A percentile compares a stretch with the other conserved stretches of the same genome.
phyloP scores from a whole-genome alignment of 2,888 invertebrate genomes.

The Lasioglossum morio region DNA sequence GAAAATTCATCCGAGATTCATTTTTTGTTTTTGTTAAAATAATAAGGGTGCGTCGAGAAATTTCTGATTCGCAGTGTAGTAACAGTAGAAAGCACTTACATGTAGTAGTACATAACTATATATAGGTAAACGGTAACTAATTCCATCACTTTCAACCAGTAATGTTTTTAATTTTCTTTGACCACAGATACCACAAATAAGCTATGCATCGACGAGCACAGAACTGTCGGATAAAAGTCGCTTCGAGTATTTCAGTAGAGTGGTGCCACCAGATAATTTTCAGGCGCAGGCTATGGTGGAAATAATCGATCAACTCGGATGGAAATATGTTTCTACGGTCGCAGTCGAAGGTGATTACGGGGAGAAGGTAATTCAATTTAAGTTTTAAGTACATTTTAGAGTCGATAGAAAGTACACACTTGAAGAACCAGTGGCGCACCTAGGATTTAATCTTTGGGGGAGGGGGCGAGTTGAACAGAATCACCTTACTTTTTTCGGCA shows the following conservation, averaged over 20 bases:
- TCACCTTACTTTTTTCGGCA: no score
- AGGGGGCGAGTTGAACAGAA: no score
- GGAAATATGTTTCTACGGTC: slow-evolving; percentile 91
- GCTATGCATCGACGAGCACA: slow-evolving; percentile 90
- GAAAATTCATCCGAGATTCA: no score
- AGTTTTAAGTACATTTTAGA: not conserved
- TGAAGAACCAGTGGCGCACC: no score
- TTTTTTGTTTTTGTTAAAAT: no score
- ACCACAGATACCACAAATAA: slow-evolving; percentile 89
- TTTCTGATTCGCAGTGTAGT: no score
- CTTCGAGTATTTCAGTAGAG: slow-evolving; percentile 89
- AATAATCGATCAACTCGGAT: slow-evolving; percentile 88
- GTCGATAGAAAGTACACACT: not conserved
- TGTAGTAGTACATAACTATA: no score
- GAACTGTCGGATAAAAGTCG: slow-evolving; percentile 89
- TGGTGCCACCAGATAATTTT: slow-evolving; percentile 90
- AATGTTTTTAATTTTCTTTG: slow-evolving; percentile 51
- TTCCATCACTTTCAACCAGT: no score
- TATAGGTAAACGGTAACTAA: no score
- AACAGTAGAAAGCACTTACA: no score
- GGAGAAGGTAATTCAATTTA: slow-evolving; percentile 86
- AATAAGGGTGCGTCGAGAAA: no score
- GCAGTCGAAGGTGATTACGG: slow-evolving; percentile 92
- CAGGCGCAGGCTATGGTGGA: slow-evolving; percentile 90
- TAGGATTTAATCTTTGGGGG: no score